Conservation (phyloP, 2,797 vertebrate species). For the Cynodonichthys magdalenae region DNA sequence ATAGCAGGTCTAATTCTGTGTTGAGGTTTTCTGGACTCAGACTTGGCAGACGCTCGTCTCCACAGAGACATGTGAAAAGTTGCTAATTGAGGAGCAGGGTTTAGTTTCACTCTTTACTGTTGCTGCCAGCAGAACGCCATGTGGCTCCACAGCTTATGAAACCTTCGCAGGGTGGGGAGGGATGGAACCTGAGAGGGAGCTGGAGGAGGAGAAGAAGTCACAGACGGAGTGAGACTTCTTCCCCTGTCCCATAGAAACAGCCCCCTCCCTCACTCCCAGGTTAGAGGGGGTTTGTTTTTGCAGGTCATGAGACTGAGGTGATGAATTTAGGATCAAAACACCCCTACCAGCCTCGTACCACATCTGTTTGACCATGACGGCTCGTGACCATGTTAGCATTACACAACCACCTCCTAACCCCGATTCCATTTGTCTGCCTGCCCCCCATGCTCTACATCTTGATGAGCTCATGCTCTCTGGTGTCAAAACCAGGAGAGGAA, state of each 20-base stretch:
- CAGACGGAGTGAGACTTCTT: constrained; percentile 3
- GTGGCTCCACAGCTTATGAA: constrained; percentile 21
- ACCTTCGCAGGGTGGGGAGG: constrained; percentile 8
- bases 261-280: not conserved
- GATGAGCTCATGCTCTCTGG: constrained; percentile 52
- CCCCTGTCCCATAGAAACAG: constrained; percentile 46
- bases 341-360: constrained; percentile 2
- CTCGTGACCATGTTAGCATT: constrained; percentile 46
- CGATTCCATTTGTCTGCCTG: not conserved
- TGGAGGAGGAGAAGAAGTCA: not conserved
- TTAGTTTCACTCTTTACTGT: constrained; percentile 37
- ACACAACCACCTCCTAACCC: constrained; percentile 4
- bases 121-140: constrained; percentile 20
- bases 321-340: constrained; percentile 14
- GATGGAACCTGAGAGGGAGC: constrained; percentile 35
- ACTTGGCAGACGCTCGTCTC: constrained; percentile 42
- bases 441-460: constrained; percentile 44
- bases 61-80: constrained; percentile 34
- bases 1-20: not conserved
- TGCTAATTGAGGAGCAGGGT: constrained; percentile 22
- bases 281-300: constrained; percentile 55
- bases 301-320: constrained; percentile 23
- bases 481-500: constrained; percentile 14
- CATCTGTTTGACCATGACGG: constrained; percentile 38
- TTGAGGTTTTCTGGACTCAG: constrained; percentile 20